These are phyloP conservation scores for Gallinago jamesoni DNA, from an alignment of 2,113 vertebrate species.

Conservation along the genomic window DNA sequence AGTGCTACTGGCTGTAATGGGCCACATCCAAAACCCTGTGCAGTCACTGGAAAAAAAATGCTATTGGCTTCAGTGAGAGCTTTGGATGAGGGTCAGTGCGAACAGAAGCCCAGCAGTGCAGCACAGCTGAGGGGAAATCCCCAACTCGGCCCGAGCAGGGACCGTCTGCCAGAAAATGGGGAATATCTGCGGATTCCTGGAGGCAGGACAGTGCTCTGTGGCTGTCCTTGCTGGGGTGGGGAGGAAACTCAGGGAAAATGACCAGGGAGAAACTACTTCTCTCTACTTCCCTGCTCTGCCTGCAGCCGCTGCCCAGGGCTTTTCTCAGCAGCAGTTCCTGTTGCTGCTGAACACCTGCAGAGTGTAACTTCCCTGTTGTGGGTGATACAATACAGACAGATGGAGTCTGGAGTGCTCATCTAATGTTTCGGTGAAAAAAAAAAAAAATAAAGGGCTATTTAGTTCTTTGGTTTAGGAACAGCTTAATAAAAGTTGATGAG, in stretches of 20 bases:
- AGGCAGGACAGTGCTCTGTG: background rate
- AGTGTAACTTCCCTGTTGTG: background rate
- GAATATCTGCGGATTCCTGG: background rate
- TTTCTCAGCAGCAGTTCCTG: background rate
- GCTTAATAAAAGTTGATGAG: background rate
- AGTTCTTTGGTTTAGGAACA: background rate
- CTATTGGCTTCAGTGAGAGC: background rate
- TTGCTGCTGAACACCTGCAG: background rate
- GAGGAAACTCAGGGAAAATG: background rate
- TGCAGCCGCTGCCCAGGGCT: background rate
- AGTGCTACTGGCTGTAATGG: slow-evolving; percentile 11
- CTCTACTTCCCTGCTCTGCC: background rate
- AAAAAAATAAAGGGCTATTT: background rate
- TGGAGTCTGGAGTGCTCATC: background rate
- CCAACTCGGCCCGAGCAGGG: background rate
- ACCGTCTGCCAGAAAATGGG: background rate
- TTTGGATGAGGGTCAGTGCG: background rate
- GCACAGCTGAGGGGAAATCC: slow-evolving; percentile 45
- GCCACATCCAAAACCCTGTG: slow-evolving; percentile 1
- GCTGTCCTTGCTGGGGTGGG: background rate
- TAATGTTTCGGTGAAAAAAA: background rate
- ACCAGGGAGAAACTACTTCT: background rate
- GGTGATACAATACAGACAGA: background rate
- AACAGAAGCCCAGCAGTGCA: slow-evolving; percentile 30
- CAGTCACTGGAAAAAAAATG: slow-evolving; percentile 4